Percentiles rank a stretch among this genome's conserved stretches.
phyloP scores from a whole-genome alignment of 1,140 invertebrate genomes.

The Stenopsyche tienmushanensis region DNA sequence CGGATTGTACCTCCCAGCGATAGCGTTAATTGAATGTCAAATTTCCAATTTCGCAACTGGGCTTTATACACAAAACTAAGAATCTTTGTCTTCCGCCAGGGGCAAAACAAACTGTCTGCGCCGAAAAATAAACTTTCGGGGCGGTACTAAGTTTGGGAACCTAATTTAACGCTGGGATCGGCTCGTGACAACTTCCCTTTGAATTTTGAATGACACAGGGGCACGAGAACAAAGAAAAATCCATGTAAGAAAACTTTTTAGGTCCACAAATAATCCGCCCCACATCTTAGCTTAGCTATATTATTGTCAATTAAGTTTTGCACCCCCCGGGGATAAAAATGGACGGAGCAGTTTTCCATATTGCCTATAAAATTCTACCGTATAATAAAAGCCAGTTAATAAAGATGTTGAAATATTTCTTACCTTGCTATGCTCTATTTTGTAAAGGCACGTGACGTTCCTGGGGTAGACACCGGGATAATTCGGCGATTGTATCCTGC shows the following conservation, averaged over 20 bases:
- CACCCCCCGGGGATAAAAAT: no score
- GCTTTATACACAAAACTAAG: conserved; percentile 16
- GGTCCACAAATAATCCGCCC: no score
- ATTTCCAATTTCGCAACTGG: conserved; percentile 10
- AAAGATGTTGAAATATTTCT: no score
- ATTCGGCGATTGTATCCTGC: conserved; percentile 80
- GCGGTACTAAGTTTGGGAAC: not conserved
- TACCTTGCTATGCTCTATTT: conserved; percentile 65
- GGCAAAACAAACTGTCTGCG: conserved; percentile 21
- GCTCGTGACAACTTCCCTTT: conserved; percentile 19
- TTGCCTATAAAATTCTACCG: no score
- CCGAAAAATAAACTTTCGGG: conserved; percentile 21
- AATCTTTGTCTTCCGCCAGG: not conserved
- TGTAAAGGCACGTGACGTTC: conserved; percentile 81
- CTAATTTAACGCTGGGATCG: conserved; percentile 23
- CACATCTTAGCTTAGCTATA: no score
- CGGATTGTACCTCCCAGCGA: conserved; percentile 7
- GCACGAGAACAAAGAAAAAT: not conserved
- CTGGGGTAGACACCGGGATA: conserved; percentile 84
- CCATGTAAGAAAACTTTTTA: conserved; percentile 32
- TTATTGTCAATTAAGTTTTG: no score
- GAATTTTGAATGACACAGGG: conserved; percentile 32
- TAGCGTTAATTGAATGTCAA: conserved; percentile 31
- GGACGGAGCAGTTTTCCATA: not conserved
- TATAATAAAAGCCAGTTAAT: no score